Conservation (phyloP, 2,888 invertebrate genomes). For the Sepiola atlantica region DNA sequence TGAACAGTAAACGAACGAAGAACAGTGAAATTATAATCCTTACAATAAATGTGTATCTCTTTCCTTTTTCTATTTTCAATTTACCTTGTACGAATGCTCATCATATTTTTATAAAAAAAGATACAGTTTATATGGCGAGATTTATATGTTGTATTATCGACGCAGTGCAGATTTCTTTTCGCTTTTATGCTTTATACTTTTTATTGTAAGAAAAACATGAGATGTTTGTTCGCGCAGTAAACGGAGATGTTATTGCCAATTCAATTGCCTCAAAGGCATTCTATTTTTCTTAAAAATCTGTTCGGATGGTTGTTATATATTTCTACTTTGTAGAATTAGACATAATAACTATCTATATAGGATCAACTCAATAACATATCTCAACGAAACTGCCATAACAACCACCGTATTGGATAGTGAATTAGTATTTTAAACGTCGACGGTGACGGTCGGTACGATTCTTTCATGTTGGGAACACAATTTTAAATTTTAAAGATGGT, state of each 20-base stretch:
- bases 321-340: too few relatives aligned
- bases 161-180: not conserved
- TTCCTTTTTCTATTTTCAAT: not conserved
- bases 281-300: not conserved
- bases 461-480: too few relatives aligned
- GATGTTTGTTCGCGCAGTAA: not conserved
- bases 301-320: too few relatives aligned
- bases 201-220: not conserved
- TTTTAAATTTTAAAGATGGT: too few relatives aligned
- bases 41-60: accelerated
- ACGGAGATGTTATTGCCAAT: not conserved
- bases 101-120: not conserved
- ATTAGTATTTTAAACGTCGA: too few relatives aligned
- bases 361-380: not conserved
- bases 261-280: not conserved
- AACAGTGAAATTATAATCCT: not conserved
- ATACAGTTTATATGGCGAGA: not conserved
- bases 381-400: too few relatives aligned
- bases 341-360: too few relatives aligned
- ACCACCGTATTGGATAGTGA: too few relatives aligned
- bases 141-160: not conserved
- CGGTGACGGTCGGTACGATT: too few relatives aligned
- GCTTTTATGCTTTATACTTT: not conserved
- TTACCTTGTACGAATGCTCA: not conserved
- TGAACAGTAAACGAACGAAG: not conserved